Evolutionary conservation across 30 jellyfish, hydroid and myxozoan species (phyloP).

Genomic region (Aurelia sp.): DNA sequence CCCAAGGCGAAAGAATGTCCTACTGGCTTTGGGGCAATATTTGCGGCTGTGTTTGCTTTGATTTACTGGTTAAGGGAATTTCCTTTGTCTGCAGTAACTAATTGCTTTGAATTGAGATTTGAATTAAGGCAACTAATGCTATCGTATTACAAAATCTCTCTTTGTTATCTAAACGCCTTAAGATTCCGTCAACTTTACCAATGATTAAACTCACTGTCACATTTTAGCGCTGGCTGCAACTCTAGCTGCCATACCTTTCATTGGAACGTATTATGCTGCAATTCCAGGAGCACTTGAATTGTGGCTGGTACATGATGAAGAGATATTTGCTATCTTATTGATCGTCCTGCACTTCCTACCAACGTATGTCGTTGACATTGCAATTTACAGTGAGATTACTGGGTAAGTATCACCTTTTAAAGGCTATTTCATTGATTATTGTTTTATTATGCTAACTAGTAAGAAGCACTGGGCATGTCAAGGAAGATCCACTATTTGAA

Average conservation of each 20-base stretch:
- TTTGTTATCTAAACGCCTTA: too few species aligned
- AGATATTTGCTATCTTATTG: conserved; percentile 70
- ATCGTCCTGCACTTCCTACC: conserved; percentile 84
- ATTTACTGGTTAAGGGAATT: too few species aligned
- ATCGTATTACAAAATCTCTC: too few species aligned
- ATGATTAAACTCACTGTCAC: background rate
- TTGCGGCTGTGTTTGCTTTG: too few species aligned
- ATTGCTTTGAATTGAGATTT: too few species aligned
- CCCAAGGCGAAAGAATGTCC: too few species aligned
- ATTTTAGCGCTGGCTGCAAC: conserved; percentile 86
- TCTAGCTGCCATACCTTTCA: conserved; percentile 90
- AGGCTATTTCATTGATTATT: background rate
- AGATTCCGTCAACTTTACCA: too few species aligned
- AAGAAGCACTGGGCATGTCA: background rate
- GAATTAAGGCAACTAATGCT: too few species aligned
- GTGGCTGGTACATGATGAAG: conserved; percentile 89
- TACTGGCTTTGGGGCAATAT: too few species aligned
- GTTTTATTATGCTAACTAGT: background rate
- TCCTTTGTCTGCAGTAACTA: too few species aligned
- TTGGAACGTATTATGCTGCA: conserved; percentile 97
- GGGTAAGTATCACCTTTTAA: conserved; percentile 31
- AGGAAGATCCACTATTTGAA: background rate
- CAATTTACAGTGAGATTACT: conserved; percentile 91
- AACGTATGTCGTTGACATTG: conserved; percentile 88
- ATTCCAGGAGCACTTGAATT: conserved; percentile 91